A percentile compares a stretch with the other conserved stretches of the same genome.
phyloP scores from a whole-genome alignment of 2,113 vertebrate genomes.

The Perca schrenkii region DNA sequence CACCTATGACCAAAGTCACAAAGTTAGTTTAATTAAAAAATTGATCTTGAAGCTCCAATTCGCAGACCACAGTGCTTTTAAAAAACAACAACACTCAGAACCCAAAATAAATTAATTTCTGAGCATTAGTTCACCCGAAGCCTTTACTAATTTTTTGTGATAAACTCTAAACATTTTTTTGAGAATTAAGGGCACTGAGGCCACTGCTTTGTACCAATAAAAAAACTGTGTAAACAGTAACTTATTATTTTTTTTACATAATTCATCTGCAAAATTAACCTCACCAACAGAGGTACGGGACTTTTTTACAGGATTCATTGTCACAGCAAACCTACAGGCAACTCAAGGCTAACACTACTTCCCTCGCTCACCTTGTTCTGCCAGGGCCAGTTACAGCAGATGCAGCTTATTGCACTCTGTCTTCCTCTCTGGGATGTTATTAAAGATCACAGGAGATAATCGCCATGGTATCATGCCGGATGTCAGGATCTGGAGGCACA shows the following conservation, averaged over 20 bases:
- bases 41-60: conserved; percentile 9
- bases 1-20: conserved; percentile 52
- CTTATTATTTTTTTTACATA: neutral
- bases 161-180: neutral
- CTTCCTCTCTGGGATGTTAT: conserved; percentile 69
- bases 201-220: neutral
- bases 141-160: neutral
- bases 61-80: neutral
- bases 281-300: neutral
- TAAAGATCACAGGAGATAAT: conserved; percentile 81
- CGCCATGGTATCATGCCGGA: conserved; percentile 51
- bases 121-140: neutral
- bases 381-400: conserved; percentile 37
- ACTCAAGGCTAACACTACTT: neutral
- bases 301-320: conserved; percentile 22
- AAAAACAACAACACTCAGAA: neutral
- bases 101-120: conserved; percentile 2
- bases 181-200: conserved; percentile 5
- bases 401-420: conserved; percentile 67
- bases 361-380: conserved; percentile 9
- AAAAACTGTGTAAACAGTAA: neutral
- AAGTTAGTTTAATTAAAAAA: conserved; percentile 38
- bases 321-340: neutral
- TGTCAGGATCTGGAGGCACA: conserved; percentile 47
- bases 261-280: conserved; percentile 6